Evolutionary conservation across 2,113 vertebrate species (phyloP).

Genomic region (Corapipo altera): DNA sequence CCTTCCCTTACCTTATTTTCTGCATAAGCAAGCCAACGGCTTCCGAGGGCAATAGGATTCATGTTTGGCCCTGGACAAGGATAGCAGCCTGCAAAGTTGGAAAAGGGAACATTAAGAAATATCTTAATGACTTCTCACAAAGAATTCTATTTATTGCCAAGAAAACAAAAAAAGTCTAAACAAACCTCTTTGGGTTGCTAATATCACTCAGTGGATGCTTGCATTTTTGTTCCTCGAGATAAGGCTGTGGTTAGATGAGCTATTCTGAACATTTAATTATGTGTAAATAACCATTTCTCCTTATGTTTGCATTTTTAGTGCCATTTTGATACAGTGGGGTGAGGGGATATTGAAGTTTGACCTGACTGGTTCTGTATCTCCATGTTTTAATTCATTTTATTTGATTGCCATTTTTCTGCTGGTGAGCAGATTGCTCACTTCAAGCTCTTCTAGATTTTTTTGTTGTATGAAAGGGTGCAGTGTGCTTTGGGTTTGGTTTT

Average conservation of each 20-base stretch:
- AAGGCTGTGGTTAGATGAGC: slow-evolving; percentile 46
- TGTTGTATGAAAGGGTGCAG: background rate
- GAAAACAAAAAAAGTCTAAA: slow-evolving; percentile 58
- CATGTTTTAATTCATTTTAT: background rate
- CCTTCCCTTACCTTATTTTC: slow-evolving; percentile 91
- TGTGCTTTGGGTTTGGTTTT: background rate
- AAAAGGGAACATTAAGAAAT: slow-evolving; percentile 59
- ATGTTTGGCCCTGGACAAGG: slow-evolving; percentile 95
- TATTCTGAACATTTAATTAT: slow-evolving; percentile 62
- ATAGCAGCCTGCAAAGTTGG: slow-evolving; percentile 87
- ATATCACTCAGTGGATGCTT: slow-evolving; percentile 46
- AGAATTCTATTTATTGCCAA: slow-evolving; percentile 37
- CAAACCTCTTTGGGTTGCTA: slow-evolving; percentile 34
- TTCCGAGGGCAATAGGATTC: slow-evolving; percentile 94
- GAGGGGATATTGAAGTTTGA: background rate
- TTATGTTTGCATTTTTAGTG: slow-evolving; percentile 12
- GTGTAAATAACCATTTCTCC: slow-evolving; percentile 43
- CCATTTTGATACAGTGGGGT: background rate
- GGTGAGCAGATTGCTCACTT: background rate
- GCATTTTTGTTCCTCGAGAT: slow-evolving; percentile 59
- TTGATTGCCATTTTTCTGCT: background rate
- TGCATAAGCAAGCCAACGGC: slow-evolving; percentile 96
- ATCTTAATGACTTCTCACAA: slow-evolving; percentile 26
- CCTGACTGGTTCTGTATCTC: background rate
- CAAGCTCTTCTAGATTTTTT: background rate